These are phyloP conservation scores for Drosophila mauritiana DNA, from an alignment of 1,140 invertebrate species.

Conservation along the genomic window DNA sequence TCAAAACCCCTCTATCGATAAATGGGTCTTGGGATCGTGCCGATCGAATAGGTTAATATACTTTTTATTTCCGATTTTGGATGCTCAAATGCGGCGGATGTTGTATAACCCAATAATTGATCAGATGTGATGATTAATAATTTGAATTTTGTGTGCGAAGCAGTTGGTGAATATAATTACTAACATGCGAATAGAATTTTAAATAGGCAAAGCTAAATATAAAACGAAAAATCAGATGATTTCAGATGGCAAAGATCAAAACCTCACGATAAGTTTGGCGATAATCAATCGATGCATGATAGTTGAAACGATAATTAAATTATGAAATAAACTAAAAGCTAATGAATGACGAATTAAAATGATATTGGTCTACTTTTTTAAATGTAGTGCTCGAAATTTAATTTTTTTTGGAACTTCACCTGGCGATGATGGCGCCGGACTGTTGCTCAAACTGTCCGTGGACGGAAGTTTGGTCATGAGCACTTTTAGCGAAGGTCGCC, in stretches of 20 bases:
- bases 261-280: too few relatives aligned
- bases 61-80: slow-evolving; percentile 1
- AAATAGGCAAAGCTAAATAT: not conserved
- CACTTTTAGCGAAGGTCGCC: slow-evolving; percentile 82
- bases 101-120: slow-evolving; percentile 30
- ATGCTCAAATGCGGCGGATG: slow-evolving; percentile 18
- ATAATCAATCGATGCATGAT: not conserved
- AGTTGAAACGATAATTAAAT: not conserved
- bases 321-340: not conserved
- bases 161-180: not conserved
- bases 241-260: not conserved
- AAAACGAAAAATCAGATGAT: not conserved
- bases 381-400: slow-evolving; percentile 45
- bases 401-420: slow-evolving; percentile 79
- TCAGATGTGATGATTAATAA: slow-evolving; percentile 1
- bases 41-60: slow-evolving; percentile 16
- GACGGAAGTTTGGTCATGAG: slow-evolving; percentile 86
- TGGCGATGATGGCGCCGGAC: slow-evolving; percentile 86
- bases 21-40: slow-evolving; percentile 17
- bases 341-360: slow-evolving; percentile 1
- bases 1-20: not conserved
- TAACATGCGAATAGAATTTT: slow-evolving; percentile 2
- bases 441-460: slow-evolving; percentile 86
- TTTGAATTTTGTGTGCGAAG: not conserved
- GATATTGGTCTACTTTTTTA: slow-evolving; percentile 12